Conservation (phyloP, 2,113 vertebrate species). For the Aegotheles bennettii region DNA sequence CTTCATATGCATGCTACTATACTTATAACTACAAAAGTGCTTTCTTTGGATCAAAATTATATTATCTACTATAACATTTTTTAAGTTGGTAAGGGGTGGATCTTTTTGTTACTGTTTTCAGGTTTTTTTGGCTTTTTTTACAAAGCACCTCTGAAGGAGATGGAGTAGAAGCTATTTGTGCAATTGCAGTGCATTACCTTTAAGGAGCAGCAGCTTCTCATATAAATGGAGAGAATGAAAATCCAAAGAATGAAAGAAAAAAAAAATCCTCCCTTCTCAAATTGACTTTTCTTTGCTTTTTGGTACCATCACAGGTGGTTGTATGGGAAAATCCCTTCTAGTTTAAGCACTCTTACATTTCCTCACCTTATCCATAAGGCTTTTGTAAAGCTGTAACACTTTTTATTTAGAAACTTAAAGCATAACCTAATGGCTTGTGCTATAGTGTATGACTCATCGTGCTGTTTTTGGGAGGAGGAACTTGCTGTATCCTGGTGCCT, state of each 20-base stretch:
- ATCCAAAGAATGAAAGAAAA: neutral
- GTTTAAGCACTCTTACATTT: neutral
- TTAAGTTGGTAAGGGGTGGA: neutral
- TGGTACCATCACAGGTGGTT: neutral
- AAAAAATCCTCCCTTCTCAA: neutral
- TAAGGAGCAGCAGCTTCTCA: neutral
- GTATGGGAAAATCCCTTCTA: neutral
- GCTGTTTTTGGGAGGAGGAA: slow-evolving; percentile 6
- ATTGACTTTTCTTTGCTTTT: neutral
- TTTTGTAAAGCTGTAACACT: neutral
- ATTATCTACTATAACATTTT: neutral
- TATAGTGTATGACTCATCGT: neutral
- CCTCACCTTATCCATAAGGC: neutral
- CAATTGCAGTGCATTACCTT: neutral
- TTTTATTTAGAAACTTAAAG: neutral
- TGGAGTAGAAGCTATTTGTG: neutral
- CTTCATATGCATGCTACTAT: neutral
- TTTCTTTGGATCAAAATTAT: neutral
- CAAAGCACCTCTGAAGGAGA: neutral
- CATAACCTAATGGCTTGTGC: neutral
- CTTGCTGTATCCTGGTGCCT: neutral
- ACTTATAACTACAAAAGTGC: neutral
- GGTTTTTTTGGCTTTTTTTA: neutral
- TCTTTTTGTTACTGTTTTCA: neutral
- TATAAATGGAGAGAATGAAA: neutral